A percentile compares a stretch with the other conserved stretches of the same genome.
Evolutionary conservation across 1,140 invertebrate species (phyloP).

Genomic region (Drosophila subpulchrella): DNA sequence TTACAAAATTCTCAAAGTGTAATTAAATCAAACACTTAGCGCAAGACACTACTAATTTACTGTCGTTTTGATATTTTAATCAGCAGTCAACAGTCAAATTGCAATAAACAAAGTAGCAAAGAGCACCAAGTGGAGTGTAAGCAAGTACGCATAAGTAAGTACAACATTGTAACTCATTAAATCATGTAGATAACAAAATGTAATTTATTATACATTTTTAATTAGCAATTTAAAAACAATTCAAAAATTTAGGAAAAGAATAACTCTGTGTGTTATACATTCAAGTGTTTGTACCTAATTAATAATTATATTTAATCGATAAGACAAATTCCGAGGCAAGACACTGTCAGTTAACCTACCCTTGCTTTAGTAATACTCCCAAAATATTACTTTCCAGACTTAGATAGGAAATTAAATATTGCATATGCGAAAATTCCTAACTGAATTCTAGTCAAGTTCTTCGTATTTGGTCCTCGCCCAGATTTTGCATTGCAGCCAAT

Average conservation of each 20-base stretch:
- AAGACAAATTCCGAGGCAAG: not conserved
- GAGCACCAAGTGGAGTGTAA: too few species aligned
- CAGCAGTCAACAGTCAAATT: too few species aligned
- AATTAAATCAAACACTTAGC: not conserved
- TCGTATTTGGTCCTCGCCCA: not conserved
- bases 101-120: too few species aligned
- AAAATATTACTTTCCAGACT: not conserved
- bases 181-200: too few species aligned
- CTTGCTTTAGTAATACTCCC: not conserved
- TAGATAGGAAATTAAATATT: not conserved
- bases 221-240: too few species aligned
- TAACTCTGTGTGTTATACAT: not conserved
- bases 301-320: not conserved
- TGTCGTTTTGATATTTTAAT: too few species aligned
- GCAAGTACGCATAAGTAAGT: too few species aligned
- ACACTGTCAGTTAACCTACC: too few species aligned
- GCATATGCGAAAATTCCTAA: not conserved
- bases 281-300: not conserved
- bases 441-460: not conserved
- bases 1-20: not conserved
- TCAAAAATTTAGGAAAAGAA: too few species aligned
- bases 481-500: slow-evolving; percentile 4
- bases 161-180: too few species aligned
- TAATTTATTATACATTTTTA: too few species aligned
- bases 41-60: too few species aligned